A percentile compares a stretch with the other conserved stretches of the same genome.
These are phyloP conservation scores for Cairina moschata DNA, from an alignment of 2,113 vertebrate species.

Conservation along the genomic window DNA sequence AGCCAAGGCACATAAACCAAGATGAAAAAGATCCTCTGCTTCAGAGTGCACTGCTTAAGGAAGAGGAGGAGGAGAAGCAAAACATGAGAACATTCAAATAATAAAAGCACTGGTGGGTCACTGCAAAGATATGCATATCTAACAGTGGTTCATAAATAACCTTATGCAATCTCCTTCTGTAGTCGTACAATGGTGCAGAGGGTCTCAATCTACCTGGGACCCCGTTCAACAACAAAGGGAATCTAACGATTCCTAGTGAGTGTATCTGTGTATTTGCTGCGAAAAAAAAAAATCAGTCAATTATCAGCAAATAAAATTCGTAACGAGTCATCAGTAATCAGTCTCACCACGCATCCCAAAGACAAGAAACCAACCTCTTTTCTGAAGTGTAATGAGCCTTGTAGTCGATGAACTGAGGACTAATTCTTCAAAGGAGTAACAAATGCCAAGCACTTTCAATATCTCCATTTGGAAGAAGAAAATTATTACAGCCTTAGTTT, in stretches of 20 bases:
- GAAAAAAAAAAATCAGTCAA: background rate
- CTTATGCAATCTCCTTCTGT: background rate
- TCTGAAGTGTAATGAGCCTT: background rate
- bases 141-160: background rate
- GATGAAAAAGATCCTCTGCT: background rate
- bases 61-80: background rate
- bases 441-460: background rate
- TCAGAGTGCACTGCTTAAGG: background rate
- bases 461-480: background rate
- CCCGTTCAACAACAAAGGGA: background rate
- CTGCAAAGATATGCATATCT: background rate
- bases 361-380: background rate
- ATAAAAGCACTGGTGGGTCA: background rate
- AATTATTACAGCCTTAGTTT: background rate
- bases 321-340: background rate
- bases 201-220: background rate
- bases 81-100: background rate
- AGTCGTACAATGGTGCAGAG: rapidly evolving
- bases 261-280: background rate
- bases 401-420: background rate
- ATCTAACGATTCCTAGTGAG: background rate
- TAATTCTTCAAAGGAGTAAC: background rate
- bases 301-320: background rate
- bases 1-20: rapidly evolving
- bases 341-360: background rate